phyloP scores from a whole-genome alignment of 2,797 vertebrate genomes.

The Semotilus atromaculatus region DNA sequence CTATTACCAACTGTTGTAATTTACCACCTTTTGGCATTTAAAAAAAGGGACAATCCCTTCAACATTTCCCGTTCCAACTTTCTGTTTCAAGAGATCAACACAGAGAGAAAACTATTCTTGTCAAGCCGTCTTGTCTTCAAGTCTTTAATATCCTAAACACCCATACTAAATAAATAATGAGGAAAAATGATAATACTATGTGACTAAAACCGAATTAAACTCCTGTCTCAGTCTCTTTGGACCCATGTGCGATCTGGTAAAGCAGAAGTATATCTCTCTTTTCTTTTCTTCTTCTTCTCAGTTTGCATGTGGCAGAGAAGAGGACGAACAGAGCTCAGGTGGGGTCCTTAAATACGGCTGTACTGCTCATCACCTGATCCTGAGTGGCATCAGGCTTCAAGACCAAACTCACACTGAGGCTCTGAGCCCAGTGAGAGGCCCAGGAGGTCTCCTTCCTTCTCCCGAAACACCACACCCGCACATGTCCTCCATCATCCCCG shows the following conservation, averaged over 20 bases:
- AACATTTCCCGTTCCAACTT: neutral
- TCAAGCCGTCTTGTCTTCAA: neutral
- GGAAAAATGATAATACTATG: neutral
- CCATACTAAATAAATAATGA: neutral
- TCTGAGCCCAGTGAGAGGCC: conserved; percentile 72
- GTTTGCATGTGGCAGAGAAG: conserved; percentile 62
- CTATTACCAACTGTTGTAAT: neutral
- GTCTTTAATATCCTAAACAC: neutral
- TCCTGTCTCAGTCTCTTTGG: neutral
- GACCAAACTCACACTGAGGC: conserved; percentile 76
- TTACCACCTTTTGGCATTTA: neutral
- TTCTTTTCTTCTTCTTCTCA: conserved; percentile 56
- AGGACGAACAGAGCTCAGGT: conserved; percentile 71
- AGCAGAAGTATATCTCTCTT: neutral
- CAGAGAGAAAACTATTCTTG: neutral
- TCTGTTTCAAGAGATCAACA: neutral
- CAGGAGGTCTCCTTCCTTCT: conserved; percentile 66
- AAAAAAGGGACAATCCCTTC: neutral
- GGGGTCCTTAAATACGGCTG: conserved; percentile 76
- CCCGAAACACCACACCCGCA: conserved; percentile 62
- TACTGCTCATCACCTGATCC: conserved; percentile 72
- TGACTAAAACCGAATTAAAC: neutral
- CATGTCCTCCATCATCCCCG: conserved; percentile 80
- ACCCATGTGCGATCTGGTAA: neutral
- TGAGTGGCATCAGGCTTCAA: conserved; percentile 71